Conservation (phyloP, 2,113 vertebrate genomes). For the Taurulus bubalis region DNA sequence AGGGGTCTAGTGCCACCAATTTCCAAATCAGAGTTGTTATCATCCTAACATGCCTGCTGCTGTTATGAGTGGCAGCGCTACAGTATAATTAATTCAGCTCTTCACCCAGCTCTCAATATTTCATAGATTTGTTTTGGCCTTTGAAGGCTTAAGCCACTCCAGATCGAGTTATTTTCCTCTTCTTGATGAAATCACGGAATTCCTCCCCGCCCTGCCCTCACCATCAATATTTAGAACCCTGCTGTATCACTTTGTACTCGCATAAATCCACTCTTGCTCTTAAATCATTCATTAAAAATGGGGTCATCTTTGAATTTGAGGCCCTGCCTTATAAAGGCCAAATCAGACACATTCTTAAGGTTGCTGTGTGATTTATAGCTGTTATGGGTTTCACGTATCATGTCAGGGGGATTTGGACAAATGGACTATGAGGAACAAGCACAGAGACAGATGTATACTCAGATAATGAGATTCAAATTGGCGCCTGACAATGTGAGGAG, state of each 20-base stretch:
- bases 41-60: conserved; percentile 30
- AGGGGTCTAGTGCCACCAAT: conserved; percentile 19
- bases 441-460: conserved; percentile 28
- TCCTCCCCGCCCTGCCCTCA: conserved; percentile 15
- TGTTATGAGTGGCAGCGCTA: conserved; percentile 21
- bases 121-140: conserved; percentile 70
- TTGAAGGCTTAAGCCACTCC: conserved; percentile 64
- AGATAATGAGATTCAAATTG: conserved; percentile 41
- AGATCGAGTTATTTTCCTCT: conserved; percentile 55
- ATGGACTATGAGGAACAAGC: conserved; percentile 22
- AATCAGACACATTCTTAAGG: conserved; percentile 47
- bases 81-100: conserved; percentile 33
- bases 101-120: conserved; percentile 58
- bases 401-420: conserved; percentile 37
- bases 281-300: conserved; percentile 73
- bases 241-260: conserved; percentile 68
- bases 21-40: conserved; percentile 45
- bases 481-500: neutral
- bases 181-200: conserved; percentile 46
- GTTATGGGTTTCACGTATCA: conserved; percentile 45
- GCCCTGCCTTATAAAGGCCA: conserved; percentile 49
- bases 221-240: conserved; percentile 76
- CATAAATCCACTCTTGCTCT: conserved; percentile 67
- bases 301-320: conserved; percentile 58
- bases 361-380: conserved; percentile 66